Percentiles rank a stretch among this genome's conserved stretches.
Conservation (phyloP, 2,888 invertebrate species). For the Nephrocerus scutellatus region DNA sequence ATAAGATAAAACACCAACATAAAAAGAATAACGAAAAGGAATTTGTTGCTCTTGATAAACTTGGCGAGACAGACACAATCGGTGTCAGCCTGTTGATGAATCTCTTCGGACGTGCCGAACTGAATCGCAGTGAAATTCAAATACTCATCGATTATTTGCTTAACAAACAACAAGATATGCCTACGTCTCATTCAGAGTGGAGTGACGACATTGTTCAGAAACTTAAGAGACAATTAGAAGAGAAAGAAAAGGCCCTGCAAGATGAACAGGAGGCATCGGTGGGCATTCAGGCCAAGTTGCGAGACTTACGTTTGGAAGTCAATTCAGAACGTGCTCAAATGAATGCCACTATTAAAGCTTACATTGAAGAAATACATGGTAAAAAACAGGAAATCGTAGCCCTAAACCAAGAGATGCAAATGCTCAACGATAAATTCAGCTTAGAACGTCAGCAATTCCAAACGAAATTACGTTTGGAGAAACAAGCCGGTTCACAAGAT, state of each 20-base stretch:
- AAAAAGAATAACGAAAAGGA: conserved; percentile 57
- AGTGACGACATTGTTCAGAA: conserved; percentile 82
- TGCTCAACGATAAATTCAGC: conserved; percentile 38
- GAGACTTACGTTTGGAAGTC: conserved; percentile 60
- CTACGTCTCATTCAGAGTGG: conserved; percentile 75
- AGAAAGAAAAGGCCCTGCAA: conserved; percentile 69
- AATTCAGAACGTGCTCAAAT: conserved; percentile 44
- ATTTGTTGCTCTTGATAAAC: conserved; percentile 46
- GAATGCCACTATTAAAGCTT: conserved; percentile 37
- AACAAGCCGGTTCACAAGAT: conserved; percentile 42
- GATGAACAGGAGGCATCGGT: conserved; percentile 70
- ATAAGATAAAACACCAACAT: conserved; percentile 30
- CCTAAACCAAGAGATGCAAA: conserved; percentile 40
- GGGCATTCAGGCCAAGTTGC: conserved; percentile 69
- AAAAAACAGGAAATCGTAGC: conserved; percentile 39
- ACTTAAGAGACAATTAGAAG: conserved; percentile 79
- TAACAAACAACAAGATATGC: conserved; percentile 78
- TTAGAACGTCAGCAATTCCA: conserved; percentile 45
- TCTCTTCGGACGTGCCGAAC: conserved; percentile 69
- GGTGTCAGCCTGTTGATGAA: conserved; percentile 64
- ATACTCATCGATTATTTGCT: conserved; percentile 80
- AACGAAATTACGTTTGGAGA: conserved; percentile 39
- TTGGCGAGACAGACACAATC: conserved; percentile 62
- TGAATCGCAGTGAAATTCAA: conserved; percentile 83
- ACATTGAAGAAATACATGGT: conserved; percentile 37